Percentiles rank a stretch among this genome's conserved stretches.
Conservation (phyloP, 1,140 invertebrate genomes). For the Drosophila kanapiae region DNA sequence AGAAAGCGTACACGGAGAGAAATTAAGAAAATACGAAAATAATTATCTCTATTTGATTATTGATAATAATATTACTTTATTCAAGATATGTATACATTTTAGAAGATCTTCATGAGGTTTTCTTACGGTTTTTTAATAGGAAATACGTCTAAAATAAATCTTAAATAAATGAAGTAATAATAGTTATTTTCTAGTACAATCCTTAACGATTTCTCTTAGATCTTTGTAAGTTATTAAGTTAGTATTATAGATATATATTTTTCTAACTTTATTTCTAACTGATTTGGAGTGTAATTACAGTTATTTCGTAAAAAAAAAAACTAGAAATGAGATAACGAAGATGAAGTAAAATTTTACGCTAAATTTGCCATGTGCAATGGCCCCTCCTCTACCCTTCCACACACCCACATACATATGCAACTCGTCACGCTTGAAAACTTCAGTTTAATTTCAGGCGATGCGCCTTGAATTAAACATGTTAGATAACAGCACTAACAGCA, state of each 20-base stretch:
- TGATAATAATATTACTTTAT: no score
- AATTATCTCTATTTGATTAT: background rate
- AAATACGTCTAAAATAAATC: background rate
- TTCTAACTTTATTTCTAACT: background rate
- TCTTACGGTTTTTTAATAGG: background rate
- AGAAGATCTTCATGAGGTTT: background rate
- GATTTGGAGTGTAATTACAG: conserved; percentile 62
- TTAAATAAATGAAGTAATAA: no score
- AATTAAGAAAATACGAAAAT: background rate
- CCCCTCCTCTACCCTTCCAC: background rate
- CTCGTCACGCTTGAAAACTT: conserved; percentile 63
- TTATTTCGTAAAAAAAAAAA: conserved; percentile 54
- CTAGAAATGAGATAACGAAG: conserved; percentile 20
- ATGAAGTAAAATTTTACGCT: conserved; percentile 74
- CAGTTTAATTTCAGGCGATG: conserved; percentile 71
- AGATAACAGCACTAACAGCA: conserved; percentile 68
- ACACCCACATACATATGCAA: conserved; percentile 9
- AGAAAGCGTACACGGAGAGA: conserved; percentile 14
- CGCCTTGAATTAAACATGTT: conserved; percentile 82
- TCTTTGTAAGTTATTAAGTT: background rate
- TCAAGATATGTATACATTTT: no score
- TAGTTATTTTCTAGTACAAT: background rate
- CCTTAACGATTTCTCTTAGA: background rate
- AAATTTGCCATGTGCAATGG: conserved; percentile 63
- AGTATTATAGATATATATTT: background rate